phyloP scores from a whole-genome alignment of 1,140 invertebrate genomes.

The Drosophila insularis region DNA sequence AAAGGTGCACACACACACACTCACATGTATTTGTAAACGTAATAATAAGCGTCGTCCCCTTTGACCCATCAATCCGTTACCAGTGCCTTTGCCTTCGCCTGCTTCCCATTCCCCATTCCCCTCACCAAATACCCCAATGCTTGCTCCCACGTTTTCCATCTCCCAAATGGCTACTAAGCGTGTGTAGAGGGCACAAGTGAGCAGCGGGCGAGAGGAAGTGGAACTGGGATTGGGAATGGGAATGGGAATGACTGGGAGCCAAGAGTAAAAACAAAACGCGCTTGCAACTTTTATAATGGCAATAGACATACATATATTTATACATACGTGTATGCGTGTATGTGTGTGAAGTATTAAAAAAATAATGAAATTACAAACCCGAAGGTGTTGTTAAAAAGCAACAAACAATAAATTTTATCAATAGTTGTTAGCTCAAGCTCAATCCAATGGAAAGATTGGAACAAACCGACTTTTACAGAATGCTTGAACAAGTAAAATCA shows the following conservation, averaged over 20 bases:
- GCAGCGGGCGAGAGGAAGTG: constrained; percentile 34
- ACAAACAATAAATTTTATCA: constrained; percentile 79
- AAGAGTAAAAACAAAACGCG: constrained; percentile 68
- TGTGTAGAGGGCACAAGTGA: constrained; percentile 68
- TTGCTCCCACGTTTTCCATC: constrained; percentile 70
- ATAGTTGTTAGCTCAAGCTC: constrained; percentile 51
- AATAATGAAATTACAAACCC: constrained; percentile 81
- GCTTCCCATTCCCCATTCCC: background rate
- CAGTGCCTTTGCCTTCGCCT: constrained; percentile 44
- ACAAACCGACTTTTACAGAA: background rate
- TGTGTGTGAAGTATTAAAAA: constrained; percentile 66
- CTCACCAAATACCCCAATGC: constrained; percentile 64
- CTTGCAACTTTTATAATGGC: constrained; percentile 81
- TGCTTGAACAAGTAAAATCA: background rate
- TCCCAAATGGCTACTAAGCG: constrained; percentile 82
- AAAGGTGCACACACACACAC: constrained; percentile 15
- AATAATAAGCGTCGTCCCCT: constrained; percentile 81
- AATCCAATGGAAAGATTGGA: constrained; percentile 25
- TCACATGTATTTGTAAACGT: constrained; percentile 72
- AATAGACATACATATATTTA: constrained; percentile 27
- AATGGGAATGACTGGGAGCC: constrained; percentile 19
- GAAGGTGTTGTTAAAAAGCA: constrained; percentile 77
- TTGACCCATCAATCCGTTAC: constrained; percentile 80
- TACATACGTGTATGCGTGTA: constrained; percentile 25
- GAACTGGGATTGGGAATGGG: constrained; percentile 16